Base-by-base conservation (phyloP, 2,888 invertebrate genomes). In the Aplocera efformata region DNA sequence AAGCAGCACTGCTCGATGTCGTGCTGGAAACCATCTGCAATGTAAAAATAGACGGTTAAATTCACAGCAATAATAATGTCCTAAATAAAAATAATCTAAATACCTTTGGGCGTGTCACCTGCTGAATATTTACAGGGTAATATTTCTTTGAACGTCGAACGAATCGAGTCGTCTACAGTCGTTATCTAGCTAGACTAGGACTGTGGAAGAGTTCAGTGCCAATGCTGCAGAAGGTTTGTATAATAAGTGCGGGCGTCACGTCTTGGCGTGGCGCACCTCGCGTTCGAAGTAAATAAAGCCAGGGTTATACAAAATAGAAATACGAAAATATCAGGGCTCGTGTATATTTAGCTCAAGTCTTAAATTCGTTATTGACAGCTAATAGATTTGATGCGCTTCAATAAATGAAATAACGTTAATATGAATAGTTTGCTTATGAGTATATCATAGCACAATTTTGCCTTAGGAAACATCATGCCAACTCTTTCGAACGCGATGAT, bases 1-100 rank as follows among this genome's bases (percentile, higher is more conserved):
- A 89, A 56, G 90, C 85, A 55, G 89, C 91, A 60, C 90, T 91
- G 69, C 89, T 90, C 37, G 89, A 89, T 46, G 91, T 90, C 32
- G 89, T 89, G 68, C 91, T 92, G 58, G 91, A 88, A 41, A 88
- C 88, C 89, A 89, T 83, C 82, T 82, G 67, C 23, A 64, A 68
- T 56, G 47, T 42, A 56, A 48, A 41, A 32, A 56, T 20, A 39
- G 10, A 8, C 20, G 32, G 24, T 21, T 39, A 43, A 21, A 21
- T 13, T 7, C 9, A 17, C 10, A 9, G 7, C 25, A 32, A 10
- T 17, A 13, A 28, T 20, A 24, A 32, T 24, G 26, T 9, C 2
- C 21, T 26, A 10, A 27, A 26, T 21, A 27, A 32, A 42, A 33
- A 24, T 13, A 33, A 35, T 27, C 22, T 29, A 11, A 42, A 43